Evolutionary conservation across 2,113 vertebrate species (phyloP), one percentile per base, ranked within the genome.

Genomic region (Tor tambroides): DNA sequence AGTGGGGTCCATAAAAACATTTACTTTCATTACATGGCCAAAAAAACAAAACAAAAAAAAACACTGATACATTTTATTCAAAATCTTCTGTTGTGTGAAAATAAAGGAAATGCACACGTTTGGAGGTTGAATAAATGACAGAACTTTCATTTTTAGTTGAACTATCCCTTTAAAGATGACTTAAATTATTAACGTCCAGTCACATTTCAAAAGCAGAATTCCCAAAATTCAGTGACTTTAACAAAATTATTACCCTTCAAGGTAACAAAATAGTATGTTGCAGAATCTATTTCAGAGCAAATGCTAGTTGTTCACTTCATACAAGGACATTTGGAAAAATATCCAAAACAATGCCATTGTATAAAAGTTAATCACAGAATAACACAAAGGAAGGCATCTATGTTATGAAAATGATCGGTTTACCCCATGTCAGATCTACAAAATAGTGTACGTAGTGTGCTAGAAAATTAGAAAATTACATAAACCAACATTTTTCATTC

Each of bases 381-480:
- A 85, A 72, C 63, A 80, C 72, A 79, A 76, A 89, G 59, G 79
- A 88, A 85, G 88, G 51, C 75, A 81, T 83, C 65, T 76, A 90
- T 83, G 30, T 87, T 75, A 86, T 5, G 35, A 85, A 49, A 82
- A 35, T 11, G 26, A 59, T 32, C 69, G 32, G 54, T 69, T 86
- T 85, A 76, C 65, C 76, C 51, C 84, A 72, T 80, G 11, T 88
- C 32, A 85, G 67, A 87, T 61, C 78, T 80, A 74, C 28, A 26
- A 88, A 88, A 69, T 35, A 11, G 32, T 3, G n/a, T 49, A 76
- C 84, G 82, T 83, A 90, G 81, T 88, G 86, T 87, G 89, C 81
- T 63, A 74, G 35, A 86, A 67, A 63, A 26, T 82, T 74, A 43
- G 38, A 46, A 56, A 56, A 74, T 77, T 28, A 63, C 32, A 82